phyloP scores from a whole-genome alignment of 2,888 invertebrate genomes.

The Apodemia hepburni region DNA sequence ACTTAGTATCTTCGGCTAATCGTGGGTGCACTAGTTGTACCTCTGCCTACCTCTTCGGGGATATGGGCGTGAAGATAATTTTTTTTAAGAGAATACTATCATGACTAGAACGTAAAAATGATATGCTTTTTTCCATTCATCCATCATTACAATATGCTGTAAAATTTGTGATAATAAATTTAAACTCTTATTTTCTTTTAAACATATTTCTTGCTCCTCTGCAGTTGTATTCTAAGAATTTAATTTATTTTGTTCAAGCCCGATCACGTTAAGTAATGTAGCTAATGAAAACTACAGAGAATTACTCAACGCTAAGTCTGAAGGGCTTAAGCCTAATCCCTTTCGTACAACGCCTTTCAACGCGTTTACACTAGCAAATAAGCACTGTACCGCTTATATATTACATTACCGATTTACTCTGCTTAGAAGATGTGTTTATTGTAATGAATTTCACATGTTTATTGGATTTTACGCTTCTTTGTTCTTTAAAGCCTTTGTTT shows the following conservation, averaged over 20 bases:
- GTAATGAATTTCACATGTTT: conserved; percentile 32
- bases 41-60: too few relatives aligned
- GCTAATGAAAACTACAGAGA: conserved; percentile 19
- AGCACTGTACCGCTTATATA: conserved; percentile 20
- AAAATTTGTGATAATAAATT: too few relatives aligned
- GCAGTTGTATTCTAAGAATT: neutral
- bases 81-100: too few relatives aligned
- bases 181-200: too few relatives aligned
- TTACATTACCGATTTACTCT: conserved; percentile 28
- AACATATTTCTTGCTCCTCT: too few relatives aligned
- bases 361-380: conserved; percentile 24
- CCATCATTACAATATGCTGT: too few relatives aligned
- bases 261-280: conserved; percentile 11
- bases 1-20: too few relatives aligned
- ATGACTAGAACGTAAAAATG: too few relatives aligned
- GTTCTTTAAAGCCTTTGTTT: conserved; percentile 17
- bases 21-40: too few relatives aligned
- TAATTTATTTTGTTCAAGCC: conserved; percentile 1
- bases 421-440: conserved; percentile 29
- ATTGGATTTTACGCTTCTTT: conserved; percentile 25
- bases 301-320: conserved; percentile 22
- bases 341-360: conserved; percentile 24
- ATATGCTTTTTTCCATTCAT: too few relatives aligned
- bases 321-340: conserved; percentile 27
- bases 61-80: too few relatives aligned